Evolutionary conservation across 2,113 vertebrate genomes (phyloP).

Genomic region (Helogale parvula): DNA sequence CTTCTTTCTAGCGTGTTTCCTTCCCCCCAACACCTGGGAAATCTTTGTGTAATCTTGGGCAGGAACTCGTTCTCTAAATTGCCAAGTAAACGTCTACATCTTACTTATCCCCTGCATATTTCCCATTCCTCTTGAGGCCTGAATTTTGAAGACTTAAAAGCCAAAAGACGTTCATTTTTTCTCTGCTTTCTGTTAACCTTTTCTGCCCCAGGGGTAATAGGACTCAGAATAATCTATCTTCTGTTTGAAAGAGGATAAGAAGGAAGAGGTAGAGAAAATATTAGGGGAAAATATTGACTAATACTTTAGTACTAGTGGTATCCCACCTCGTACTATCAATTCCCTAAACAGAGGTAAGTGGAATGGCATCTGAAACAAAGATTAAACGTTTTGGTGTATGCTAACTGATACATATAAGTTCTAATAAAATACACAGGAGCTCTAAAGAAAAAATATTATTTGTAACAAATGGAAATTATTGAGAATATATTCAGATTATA

Average conservation of each 20-base stretch:
- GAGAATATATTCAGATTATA: not conserved
- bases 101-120: not conserved
- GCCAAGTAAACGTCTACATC: not conserved
- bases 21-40: not conserved
- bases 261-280: conserved; percentile 1
- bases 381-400: not conserved
- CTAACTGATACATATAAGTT: not conserved
- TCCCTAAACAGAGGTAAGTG: not conserved
- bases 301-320: not conserved
- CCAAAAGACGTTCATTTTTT: not conserved
- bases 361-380: not conserved
- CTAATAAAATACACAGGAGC: not conserved
- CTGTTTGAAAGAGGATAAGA: not conserved
- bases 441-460: not conserved
- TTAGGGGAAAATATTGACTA: not conserved
- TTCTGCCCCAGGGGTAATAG: not conserved
- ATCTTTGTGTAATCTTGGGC: not conserved
- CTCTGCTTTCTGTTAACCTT: not conserved
- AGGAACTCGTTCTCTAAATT: not conserved
- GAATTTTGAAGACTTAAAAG: not conserved
- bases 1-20: not conserved
- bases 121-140: not conserved
- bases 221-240: not conserved
- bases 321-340: not conserved
- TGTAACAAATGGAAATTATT: not conserved